phyloP scores from a whole-genome alignment of 2,797 vertebrate species.

The Clarias pachynema region DNA sequence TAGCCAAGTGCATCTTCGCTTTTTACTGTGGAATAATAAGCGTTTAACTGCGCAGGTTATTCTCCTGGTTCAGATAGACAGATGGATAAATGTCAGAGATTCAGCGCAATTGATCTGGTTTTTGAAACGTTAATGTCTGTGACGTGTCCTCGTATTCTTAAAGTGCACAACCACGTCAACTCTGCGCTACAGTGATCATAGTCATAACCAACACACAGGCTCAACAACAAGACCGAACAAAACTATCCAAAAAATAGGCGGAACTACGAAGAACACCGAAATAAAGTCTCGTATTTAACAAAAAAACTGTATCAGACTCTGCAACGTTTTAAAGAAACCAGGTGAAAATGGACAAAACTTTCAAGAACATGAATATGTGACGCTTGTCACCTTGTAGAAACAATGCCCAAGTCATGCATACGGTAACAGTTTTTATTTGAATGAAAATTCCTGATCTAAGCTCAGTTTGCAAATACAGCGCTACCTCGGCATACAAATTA shows the following conservation, averaged over 20 bases:
- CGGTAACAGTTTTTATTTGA: neutral
- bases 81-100: conserved; percentile 28
- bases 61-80: neutral
- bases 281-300: neutral
- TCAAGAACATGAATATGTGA: neutral
- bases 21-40: conserved; percentile 35
- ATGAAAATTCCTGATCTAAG: conserved; percentile 3
- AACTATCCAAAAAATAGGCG: neutral
- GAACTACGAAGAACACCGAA: neutral
- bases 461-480: neutral
- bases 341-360: neutral
- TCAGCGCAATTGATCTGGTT: neutral
- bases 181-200: neutral
- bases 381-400: neutral
- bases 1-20: neutral
- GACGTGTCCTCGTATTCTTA: neutral
- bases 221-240: neutral
- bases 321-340: neutral
- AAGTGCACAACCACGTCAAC: neutral
- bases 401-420: neutral
- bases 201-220: neutral
- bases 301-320: neutral
- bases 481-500: too few relatives aligned
- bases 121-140: neutral
- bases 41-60: conserved; percentile 7